Evolutionary conservation across 2,888 invertebrate species (phyloP).

Genomic region (Boloria selene): DNA sequence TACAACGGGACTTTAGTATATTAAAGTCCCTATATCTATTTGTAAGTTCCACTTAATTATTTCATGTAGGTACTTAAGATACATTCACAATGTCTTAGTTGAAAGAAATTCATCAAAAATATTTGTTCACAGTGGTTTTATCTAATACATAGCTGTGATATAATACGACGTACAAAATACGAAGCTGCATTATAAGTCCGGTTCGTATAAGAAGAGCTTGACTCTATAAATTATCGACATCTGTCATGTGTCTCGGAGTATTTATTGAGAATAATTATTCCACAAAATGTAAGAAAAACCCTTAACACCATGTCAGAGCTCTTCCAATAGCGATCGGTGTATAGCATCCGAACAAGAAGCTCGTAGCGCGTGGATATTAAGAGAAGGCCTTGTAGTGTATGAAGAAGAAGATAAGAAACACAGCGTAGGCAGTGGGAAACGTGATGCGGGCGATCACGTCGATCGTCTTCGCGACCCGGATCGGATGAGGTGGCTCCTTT

Average conservation of each 20-base stretch:
- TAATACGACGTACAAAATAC: constrained; percentile 52
- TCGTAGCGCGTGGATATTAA: constrained; percentile 72
- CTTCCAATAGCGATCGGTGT: constrained; percentile 5
- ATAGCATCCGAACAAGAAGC: constrained; percentile 58
- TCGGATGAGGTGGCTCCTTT: constrained; percentile 95
- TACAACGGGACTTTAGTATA: constrained; percentile 39
- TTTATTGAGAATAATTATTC: neutral
- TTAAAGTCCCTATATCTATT: constrained; percentile 48
- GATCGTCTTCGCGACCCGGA: constrained; percentile 96
- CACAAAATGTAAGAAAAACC: neutral
- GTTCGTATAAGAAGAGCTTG: constrained; percentile 1
- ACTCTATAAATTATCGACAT: neutral
- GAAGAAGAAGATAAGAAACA: constrained; percentile 97
- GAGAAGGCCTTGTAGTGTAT: constrained; percentile 95
- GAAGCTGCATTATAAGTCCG: constrained; percentile 50
- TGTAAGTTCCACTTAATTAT: constrained; percentile 51
- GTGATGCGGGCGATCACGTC: constrained; percentile 97
- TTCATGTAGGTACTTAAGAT: constrained; percentile 54
- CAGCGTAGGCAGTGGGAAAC: constrained; percentile 95
- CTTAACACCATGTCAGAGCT: neutral
- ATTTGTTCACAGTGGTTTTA: constrained; percentile 49
- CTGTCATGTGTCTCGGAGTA: neutral
- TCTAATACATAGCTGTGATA: constrained; percentile 56
- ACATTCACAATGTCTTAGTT: constrained; percentile 64
- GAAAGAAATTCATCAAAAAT: constrained; percentile 58